Evolutionary conservation across 2,113 vertebrate genomes (phyloP).

Genomic region (Amazona guildingii): DNA sequence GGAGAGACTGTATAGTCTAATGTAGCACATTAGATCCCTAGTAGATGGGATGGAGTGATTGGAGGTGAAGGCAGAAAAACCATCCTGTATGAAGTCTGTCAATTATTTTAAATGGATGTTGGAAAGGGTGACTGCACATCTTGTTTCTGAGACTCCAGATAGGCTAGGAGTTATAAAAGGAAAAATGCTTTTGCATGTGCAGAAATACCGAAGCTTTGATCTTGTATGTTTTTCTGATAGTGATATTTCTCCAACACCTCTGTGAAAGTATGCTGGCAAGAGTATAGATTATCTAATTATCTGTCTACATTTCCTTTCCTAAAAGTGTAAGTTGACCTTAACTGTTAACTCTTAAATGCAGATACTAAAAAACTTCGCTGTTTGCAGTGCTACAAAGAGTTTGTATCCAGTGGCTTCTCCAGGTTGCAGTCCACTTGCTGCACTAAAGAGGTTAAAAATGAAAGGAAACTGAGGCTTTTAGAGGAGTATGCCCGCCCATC

Average conservation of each 20-base stretch:
- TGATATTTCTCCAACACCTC: neutral
- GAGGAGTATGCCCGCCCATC: neutral
- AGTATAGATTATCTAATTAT: neutral
- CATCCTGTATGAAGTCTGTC: neutral
- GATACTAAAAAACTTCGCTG: neutral
- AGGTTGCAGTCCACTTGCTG: neutral
- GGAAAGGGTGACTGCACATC: accelerated
- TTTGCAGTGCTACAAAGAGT: neutral
- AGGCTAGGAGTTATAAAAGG: neutral
- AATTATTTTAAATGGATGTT: neutral
- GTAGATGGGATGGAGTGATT: neutral
- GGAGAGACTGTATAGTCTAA: neutral
- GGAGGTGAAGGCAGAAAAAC: neutral
- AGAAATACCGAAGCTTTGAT: neutral
- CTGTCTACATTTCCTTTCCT: neutral
- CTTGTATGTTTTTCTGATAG: neutral
- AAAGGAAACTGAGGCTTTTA: neutral
- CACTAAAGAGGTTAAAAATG: neutral
- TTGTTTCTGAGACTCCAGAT: neutral
- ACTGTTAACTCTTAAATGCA: neutral
- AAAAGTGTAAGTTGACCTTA: neutral
- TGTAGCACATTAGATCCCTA: neutral
- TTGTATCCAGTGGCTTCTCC: neutral
- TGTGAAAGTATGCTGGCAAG: neutral
- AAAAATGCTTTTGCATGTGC: neutral